phyloP scores from a whole-genome alignment of 2,888 invertebrate species.

The Chalcis sispes region DNA sequence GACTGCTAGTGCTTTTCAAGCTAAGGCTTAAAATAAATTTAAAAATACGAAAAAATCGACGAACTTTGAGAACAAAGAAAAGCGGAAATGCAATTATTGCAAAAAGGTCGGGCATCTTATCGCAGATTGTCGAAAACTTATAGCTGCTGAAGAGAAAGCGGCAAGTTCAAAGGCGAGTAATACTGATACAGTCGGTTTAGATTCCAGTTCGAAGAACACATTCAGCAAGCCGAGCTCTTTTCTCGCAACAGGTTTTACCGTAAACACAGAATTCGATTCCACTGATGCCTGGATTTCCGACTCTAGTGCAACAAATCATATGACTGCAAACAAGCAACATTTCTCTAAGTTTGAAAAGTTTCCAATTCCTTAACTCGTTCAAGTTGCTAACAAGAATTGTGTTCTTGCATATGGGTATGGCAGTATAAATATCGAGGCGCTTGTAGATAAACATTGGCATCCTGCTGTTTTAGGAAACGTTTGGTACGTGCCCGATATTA shows the following conservation, averaged over 20 bases:
- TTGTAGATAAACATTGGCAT: too few relatives aligned
- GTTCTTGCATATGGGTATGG: too few relatives aligned
- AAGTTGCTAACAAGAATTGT: too few relatives aligned
- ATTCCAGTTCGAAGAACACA: too few relatives aligned
- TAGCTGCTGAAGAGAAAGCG: constrained; percentile 41
- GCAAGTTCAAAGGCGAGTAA: neutral
- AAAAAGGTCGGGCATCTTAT: constrained; percentile 58
- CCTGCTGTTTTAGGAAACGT: too few relatives aligned
- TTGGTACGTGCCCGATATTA: too few relatives aligned
- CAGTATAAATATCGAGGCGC: too few relatives aligned
- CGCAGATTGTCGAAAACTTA: constrained; percentile 50
- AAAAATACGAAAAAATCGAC: constrained; percentile 2
- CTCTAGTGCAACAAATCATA: constrained; percentile 52
- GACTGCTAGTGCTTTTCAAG: constrained; percentile 50
- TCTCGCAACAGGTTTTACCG: constrained; percentile 50
- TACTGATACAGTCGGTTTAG: neutral
- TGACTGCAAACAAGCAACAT: constrained; percentile 53
- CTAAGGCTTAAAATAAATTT: constrained; percentile 40
- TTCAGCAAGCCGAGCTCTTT: constrained; percentile 28
- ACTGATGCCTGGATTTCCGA: constrained; percentile 59
- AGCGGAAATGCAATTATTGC: constrained; percentile 55
- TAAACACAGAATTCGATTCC: constrained; percentile 46
- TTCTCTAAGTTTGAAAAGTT: constrained; percentile 52
- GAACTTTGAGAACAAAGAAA: constrained; percentile 34
- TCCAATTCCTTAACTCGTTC: constrained; percentile 31